These are phyloP conservation scores for Carduelis carduelis DNA, from an alignment of 2,797 vertebrate species.

Conservation along the genomic window DNA sequence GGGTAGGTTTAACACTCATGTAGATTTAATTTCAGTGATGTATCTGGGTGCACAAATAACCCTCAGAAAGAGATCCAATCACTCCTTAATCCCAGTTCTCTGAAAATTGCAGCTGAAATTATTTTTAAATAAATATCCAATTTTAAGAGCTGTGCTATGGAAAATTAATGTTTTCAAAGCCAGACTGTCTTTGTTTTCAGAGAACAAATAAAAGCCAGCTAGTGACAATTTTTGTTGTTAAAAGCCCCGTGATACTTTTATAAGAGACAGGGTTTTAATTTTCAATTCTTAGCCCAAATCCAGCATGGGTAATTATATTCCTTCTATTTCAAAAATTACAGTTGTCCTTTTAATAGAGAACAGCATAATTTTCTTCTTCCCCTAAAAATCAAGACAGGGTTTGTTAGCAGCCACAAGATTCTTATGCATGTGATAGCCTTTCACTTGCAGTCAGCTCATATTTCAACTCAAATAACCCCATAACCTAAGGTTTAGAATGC, in stretches of 20 bases:
- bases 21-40: neutral
- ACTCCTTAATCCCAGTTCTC: neutral
- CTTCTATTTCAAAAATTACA: neutral
- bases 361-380: neutral
- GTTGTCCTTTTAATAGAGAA: neutral
- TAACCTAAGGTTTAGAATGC: neutral
- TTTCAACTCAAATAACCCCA: neutral
- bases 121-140: neutral
- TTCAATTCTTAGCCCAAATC: neutral
- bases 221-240: neutral
- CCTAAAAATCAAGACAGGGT: neutral
- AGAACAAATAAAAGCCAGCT: neutral
- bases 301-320: neutral
- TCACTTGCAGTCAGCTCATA: neutral
- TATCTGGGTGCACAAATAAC: neutral
- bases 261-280: neutral
- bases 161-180: neutral
- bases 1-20: neutral
- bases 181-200: neutral
- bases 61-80: neutral
- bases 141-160: neutral
- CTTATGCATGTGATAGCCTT: neutral
- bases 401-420: neutral
- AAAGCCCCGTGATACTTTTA: neutral
- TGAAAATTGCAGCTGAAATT: neutral